Percentiles rank a stretch among this genome's conserved stretches.
phyloP scores from a whole-genome alignment of 92 coral and sea anemone genomes.

The Micromussa lordhowensis region DNA sequence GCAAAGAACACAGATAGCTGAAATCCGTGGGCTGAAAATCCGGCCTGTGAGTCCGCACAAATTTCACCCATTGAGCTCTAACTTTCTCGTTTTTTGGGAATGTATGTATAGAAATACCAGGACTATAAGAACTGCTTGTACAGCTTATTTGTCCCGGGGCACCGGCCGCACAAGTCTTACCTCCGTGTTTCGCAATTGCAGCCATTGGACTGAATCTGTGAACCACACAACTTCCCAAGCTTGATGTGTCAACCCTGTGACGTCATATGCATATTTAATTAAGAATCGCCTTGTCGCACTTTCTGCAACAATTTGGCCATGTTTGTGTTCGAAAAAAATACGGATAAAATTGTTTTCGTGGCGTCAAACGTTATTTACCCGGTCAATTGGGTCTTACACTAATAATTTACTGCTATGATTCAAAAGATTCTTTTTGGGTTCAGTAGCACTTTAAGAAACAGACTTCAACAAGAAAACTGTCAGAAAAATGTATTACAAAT shows the following conservation, averaged over 20 bases:
- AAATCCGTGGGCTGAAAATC: slow-evolving; percentile 27
- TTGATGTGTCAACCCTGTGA: slow-evolving; percentile 33
- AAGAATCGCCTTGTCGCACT: no score
- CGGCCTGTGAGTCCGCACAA: slow-evolving; percentile 52
- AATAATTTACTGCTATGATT: no score
- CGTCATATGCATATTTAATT: slow-evolving; percentile 15
- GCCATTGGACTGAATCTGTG: neutral
- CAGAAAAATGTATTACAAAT: no score
- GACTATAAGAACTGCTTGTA: slow-evolving; percentile 37
- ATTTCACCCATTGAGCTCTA: slow-evolving; percentile 53
- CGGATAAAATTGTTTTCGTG: no score
- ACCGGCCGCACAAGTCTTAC: slow-evolving; percentile 46
- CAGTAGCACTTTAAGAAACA: no score
- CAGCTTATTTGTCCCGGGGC: slow-evolving; percentile 51
- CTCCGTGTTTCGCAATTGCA: slow-evolving; percentile 37
- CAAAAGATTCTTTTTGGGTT: no score
- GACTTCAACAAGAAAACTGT: no score
- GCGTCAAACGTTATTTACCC: no score
- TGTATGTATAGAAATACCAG: slow-evolving; percentile 39
- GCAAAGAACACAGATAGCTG: slow-evolving; percentile 44
- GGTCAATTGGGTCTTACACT: no score
- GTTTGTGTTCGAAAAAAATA: no score
- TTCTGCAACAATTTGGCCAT: no score
- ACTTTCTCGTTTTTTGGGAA: slow-evolving; percentile 31
- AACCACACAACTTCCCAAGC: neutral